Percentiles rank a stretch among this genome's conserved stretches.
Conservation (phyloP, 2,888 invertebrate species). For the Meiosimyza platycephala region DNA sequence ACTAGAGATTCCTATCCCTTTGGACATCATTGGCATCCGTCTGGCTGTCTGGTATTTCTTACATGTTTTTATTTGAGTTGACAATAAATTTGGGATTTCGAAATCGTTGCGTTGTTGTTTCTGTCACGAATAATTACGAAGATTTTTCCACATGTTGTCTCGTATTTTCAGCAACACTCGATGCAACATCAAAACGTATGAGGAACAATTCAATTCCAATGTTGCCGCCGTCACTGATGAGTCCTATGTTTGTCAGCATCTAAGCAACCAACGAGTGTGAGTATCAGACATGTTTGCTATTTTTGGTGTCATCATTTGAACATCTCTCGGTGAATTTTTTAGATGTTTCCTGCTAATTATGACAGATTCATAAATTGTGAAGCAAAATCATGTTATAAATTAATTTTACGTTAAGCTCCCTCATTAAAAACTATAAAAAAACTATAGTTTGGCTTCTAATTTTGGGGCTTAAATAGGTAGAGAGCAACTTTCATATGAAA, state of each 20-base stretch:
- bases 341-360: conserved; percentile 13
- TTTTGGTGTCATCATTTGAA: neutral
- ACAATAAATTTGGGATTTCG: conserved; percentile 30
- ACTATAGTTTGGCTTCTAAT: too few relatives aligned
- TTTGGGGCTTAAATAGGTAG: too few relatives aligned
- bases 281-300: conserved; percentile 10
- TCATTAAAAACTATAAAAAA: too few relatives aligned
- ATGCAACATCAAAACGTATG: neutral
- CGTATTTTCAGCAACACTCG: neutral
- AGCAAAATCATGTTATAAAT: neutral
- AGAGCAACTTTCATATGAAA: too few relatives aligned
- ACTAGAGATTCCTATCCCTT: neutral
- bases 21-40: neutral
- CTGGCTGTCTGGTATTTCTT: neutral
- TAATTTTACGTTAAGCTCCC: neutral
- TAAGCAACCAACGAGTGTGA: neutral
- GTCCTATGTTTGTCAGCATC: conserved; percentile 2
- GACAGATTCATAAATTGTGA: conserved; percentile 13
- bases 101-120: conserved; percentile 28
- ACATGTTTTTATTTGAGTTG: conserved; percentile 15
- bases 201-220: neutral
- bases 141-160: conserved; percentile 24
- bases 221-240: conserved; percentile 5
- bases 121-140: conserved; percentile 31
- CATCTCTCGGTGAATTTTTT: neutral